A percentile compares a stretch with the other conserved stretches of the same genome.
Conservation (phyloP, 2,888 invertebrate genomes). For the Mesoligia furuncula region DNA sequence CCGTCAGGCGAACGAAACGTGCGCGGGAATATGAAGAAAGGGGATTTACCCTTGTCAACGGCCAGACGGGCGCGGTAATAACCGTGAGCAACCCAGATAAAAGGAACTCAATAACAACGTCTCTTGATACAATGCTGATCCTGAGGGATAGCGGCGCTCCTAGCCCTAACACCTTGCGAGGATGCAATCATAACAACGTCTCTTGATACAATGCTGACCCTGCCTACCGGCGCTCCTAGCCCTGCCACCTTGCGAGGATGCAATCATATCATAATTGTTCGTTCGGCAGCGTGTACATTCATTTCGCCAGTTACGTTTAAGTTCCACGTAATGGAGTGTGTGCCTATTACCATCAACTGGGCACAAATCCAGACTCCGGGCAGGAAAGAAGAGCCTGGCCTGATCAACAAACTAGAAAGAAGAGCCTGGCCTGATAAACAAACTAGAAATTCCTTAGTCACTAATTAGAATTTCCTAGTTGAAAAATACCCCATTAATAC, state of each 20-base stretch:
- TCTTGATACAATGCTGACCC: slow-evolving; percentile 67
- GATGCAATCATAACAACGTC: slow-evolving; percentile 53
- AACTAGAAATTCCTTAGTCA: not conserved
- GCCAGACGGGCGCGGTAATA: slow-evolving; percentile 82
- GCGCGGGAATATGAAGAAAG: slow-evolving; percentile 84
- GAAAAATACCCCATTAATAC: not conserved
- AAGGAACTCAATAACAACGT: slow-evolving; percentile 76
- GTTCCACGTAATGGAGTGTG: not conserved
- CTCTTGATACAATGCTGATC: slow-evolving; percentile 69
- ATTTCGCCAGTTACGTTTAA: not conserved
- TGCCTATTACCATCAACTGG: not conserved
- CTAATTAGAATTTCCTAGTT: not conserved
- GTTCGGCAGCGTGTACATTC: not conserved
- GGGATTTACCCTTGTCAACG: slow-evolving; percentile 88
- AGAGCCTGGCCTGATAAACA: not conserved
- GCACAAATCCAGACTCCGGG: not conserved
- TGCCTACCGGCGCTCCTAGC: slow-evolving; percentile 27
- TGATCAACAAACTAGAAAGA: not conserved
- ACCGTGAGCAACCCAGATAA: slow-evolving; percentile 80
- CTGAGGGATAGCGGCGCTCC: slow-evolving; percentile 29
- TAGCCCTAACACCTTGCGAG: slow-evolving; percentile 2
- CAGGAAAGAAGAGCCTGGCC: not conserved
- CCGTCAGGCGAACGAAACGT: slow-evolving; percentile 67
- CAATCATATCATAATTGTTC: too few species aligned
- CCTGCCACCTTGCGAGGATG: slow-evolving; percentile 6